Evolutionary conservation across 2,888 invertebrate genomes (phyloP).

Genomic region (Synanthedon formicaeformis): DNA sequence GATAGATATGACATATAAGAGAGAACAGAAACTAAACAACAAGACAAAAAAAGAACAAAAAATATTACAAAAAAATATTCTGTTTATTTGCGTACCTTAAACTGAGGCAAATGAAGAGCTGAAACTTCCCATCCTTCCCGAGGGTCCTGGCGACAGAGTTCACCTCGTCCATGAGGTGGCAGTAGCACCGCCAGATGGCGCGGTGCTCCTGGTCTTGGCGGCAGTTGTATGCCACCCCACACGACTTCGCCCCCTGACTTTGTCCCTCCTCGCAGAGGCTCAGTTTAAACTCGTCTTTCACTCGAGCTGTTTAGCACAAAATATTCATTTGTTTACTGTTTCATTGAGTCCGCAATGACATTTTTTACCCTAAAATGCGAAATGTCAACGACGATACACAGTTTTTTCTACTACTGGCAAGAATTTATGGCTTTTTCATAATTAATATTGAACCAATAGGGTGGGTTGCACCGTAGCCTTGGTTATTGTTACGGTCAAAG

Average conservation of each 20-base stretch:
- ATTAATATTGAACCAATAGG: no score
- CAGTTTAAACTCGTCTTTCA: slow-evolving; percentile 85
- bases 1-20: no score
- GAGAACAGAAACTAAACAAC: no score
- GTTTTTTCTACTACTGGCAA: no score
- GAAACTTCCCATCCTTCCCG: slow-evolving; percentile 98
- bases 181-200: slow-evolving; percentile 88
- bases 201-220: slow-evolving; percentile 69
- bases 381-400: not conserved
- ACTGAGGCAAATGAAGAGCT: slow-evolving; percentile 94
- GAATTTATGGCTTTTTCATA: no score
- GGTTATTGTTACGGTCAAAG: no score
- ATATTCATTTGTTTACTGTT: not conserved
- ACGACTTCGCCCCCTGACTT: slow-evolving; percentile 35
- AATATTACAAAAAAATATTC: no score
- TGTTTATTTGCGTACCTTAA: slow-evolving; percentile 75
- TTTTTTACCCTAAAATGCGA: not conserved
- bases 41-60: no score
- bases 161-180: slow-evolving; percentile 90
- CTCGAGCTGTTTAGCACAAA: slow-evolving; percentile 71
- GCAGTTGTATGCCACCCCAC: slow-evolving; percentile 53
- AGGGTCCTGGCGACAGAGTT: slow-evolving; percentile 82
- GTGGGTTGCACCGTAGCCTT: no score
- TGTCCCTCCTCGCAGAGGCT: slow-evolving; percentile 74
- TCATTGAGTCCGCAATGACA: not conserved